A percentile compares a stretch with the other conserved stretches of the same genome.
phyloP scores from a whole-genome alignment of 2,113 vertebrate species.

The Hyla sarda region DNA sequence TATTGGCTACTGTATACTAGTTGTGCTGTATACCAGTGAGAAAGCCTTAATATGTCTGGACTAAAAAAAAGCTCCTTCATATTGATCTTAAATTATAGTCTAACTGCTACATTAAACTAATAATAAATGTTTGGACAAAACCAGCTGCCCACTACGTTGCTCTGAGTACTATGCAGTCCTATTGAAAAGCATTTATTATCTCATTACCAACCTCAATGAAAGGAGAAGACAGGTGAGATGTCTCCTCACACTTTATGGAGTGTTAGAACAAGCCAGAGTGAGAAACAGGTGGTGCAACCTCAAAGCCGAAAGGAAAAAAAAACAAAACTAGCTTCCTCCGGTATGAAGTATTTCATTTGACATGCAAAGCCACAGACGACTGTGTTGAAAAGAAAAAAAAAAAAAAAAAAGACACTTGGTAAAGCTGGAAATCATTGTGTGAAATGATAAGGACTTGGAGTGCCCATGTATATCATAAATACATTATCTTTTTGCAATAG shows the following conservation, averaged over 20 bases:
- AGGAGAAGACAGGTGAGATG: slow-evolving; percentile 32
- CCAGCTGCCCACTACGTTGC: slow-evolving; percentile 25
- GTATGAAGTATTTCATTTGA: slow-evolving; percentile 35
- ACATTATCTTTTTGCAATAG: no score
- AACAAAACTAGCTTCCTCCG: slow-evolving; percentile 16
- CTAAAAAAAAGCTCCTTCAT: slow-evolving; percentile 43
- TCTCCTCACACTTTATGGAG: slow-evolving; percentile 26
- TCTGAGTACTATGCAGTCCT: neutral
- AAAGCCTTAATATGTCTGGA: neutral
- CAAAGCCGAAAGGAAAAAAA: neutral
- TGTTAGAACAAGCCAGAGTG: slow-evolving; percentile 32
- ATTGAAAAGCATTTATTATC: slow-evolving; percentile 53
- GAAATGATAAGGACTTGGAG: neutral
- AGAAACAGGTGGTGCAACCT: slow-evolving; percentile 41
- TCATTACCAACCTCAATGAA: slow-evolving; percentile 39
- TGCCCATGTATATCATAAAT: neutral
- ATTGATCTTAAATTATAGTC: slow-evolving; percentile 11
- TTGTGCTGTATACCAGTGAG: neutral
- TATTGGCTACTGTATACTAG: neutral
- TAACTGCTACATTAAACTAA: slow-evolving; percentile 35
- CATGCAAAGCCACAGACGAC: slow-evolving; percentile 19
- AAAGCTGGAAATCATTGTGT: neutral
- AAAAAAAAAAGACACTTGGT: slow-evolving; percentile 42
- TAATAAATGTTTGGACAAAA: slow-evolving; percentile 44
- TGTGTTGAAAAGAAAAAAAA: slow-evolving; percentile 48